These are phyloP conservation scores for Parascotia fuliginaria DNA, from an alignment of 2,888 invertebrate genomes.

Conservation along the genomic window DNA sequence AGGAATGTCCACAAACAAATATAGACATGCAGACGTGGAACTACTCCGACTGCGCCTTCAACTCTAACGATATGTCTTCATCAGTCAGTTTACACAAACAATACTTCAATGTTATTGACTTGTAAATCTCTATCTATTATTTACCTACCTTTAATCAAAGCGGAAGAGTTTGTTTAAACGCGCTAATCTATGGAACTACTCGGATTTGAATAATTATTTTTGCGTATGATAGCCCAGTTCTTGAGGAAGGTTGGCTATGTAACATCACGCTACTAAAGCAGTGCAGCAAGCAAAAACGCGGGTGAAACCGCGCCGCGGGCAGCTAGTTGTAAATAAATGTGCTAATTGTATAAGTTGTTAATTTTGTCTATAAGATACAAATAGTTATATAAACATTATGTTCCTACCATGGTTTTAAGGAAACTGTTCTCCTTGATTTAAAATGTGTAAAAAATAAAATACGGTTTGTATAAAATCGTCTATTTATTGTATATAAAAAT, in stretches of 20 bases:
- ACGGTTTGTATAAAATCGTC: slow-evolving; percentile 82
- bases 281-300: too few relatives aligned
- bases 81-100: slow-evolving; percentile 58
- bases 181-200: too few relatives aligned
- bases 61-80: slow-evolving; percentile 60
- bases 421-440: slow-evolving; percentile 43
- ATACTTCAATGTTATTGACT: slow-evolving; percentile 64
- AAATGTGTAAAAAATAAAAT: slow-evolving; percentile 62
- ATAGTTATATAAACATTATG: slow-evolving; percentile 47
- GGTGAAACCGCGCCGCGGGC: too few relatives aligned
- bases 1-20: slow-evolving; percentile 67
- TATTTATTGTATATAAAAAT: slow-evolving; percentile 86
- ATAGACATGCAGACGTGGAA: slow-evolving; percentile 71
- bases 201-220: too few relatives aligned
- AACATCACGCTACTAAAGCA: too few relatives aligned
- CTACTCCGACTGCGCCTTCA: slow-evolving; percentile 72
- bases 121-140: too few relatives aligned
- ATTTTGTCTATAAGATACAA: slow-evolving; percentile 37
- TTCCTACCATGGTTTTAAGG: slow-evolving; percentile 58
- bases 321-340: slow-evolving; percentile 59
- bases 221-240: too few relatives aligned
- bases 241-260: too few relatives aligned
- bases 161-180: too few relatives aligned
- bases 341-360: slow-evolving; percentile 37
- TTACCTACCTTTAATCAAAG: too few relatives aligned